Evolutionary conservation across 1,140 invertebrate species (phyloP), one percentile per base, ranked within the genome.

Genomic region (Calosoma granatense): DNA sequence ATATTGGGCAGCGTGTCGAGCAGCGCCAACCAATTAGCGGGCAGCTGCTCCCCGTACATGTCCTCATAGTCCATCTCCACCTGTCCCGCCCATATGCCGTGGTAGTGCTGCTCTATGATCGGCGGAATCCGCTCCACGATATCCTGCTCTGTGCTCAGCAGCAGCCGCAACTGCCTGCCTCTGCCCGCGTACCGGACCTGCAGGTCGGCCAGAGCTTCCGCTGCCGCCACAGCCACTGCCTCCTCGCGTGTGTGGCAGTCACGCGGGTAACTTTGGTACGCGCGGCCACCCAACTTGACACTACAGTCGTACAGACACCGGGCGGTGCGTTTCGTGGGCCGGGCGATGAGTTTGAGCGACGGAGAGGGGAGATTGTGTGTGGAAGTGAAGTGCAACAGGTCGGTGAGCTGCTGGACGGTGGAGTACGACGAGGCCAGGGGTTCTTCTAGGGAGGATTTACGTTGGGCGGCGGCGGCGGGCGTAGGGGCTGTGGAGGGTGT

Each of bases 191-290:
- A 66, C 58, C 69, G 71, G 22, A 76, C 67, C 22, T 73, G 56
- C 19, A 72, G 65, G 54, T 69, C 68, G 0, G 65, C 59, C 11
- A 84, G 61, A 23, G 83, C 76, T 54, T 75, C 65, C 21, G 70
- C 67, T 0, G 81, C 78, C 1, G 77, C 81, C 19, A 77, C 60
- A 60, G 73, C 72, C 60, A 77, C 69, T 0, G 82, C 80, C 14
- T 77, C 66, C 0, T 75, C 71, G 52, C 74, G 67, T 1, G 74
- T 71, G 9, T 64, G 63, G 6, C 78, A 78, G 20, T 80, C 80
- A 17, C 76, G 63, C 0, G 83, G 83, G 65, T 82, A 85, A 52
- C 79, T 83, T 1, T 63, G 72, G 17, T 70, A 77, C 56, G 76
- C 2, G 63, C 59, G 1, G 73, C 76, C 14, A 81, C 72, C 78